Percentiles rank a stretch among this genome's conserved stretches.
phyloP scores from a whole-genome alignment of 2,797 vertebrate species.

The Zalophus californianus region DNA sequence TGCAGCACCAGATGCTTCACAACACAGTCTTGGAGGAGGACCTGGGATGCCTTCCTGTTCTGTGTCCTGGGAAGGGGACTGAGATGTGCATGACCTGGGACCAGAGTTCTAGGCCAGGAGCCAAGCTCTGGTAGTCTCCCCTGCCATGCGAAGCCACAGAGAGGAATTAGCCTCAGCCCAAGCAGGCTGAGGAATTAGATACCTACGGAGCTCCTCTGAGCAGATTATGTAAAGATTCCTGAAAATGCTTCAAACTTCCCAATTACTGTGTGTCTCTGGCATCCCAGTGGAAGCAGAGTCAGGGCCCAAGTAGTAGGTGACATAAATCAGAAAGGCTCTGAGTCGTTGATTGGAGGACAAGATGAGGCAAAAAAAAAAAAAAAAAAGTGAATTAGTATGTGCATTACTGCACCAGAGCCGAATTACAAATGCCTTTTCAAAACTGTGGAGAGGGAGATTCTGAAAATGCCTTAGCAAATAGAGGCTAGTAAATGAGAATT shows the following conservation, averaged over 20 bases:
- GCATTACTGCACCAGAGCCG: neutral
- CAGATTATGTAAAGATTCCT: neutral
- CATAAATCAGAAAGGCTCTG: neutral
- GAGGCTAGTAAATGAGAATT: neutral
- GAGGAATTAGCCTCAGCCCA: neutral
- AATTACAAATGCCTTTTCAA: neutral
- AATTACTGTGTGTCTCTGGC: neutral
- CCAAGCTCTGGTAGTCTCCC: neutral
- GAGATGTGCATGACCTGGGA: neutral
- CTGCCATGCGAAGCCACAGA: accelerated
- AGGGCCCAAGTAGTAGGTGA: neutral
- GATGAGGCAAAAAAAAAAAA: neutral
- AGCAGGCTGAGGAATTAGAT: neutral
- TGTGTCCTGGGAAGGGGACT: neutral
- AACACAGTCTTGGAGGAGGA: neutral
- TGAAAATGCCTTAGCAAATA: neutral
- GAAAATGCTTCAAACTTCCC: neutral
- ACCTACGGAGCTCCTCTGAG: neutral
- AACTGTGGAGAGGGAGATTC: neutral
- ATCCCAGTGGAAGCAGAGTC: neutral
- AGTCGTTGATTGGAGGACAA: neutral
- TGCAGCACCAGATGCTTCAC: neutral
- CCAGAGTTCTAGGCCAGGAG: neutral
- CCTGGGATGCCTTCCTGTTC: neutral
- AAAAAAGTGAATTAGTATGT: neutral